phyloP scores from a whole-genome alignment of 1,140 invertebrate species.

The Neoseiulus cucumeris region DNA sequence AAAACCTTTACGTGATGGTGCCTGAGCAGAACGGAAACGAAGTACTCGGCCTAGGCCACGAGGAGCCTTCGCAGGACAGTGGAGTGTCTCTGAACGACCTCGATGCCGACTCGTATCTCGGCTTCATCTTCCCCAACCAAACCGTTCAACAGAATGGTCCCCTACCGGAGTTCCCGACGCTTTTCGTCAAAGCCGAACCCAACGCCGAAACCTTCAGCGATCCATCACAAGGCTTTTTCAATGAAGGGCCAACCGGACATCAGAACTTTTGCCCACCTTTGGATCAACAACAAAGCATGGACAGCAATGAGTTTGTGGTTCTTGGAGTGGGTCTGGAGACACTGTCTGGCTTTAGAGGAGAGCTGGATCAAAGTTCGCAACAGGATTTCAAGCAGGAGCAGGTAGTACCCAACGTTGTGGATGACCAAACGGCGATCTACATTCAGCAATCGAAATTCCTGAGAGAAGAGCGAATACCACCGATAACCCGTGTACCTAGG shows the following conservation, averaged over 20 bases:
- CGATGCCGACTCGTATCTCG: background rate
- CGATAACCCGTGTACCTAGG: background rate
- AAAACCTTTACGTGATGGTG: background rate
- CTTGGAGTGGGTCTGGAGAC: background rate
- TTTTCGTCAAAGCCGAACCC: background rate
- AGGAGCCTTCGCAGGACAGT: background rate
- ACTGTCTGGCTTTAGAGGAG: background rate
- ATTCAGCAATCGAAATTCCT: background rate
- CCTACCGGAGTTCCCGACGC: slow-evolving; percentile 2
- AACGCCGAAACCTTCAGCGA: background rate
- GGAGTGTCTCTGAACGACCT: background rate
- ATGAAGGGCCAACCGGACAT: background rate
- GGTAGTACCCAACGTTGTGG: background rate
- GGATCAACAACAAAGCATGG: background rate
- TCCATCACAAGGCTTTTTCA: background rate
- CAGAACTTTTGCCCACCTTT: background rate
- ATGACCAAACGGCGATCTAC: slow-evolving; percentile 1
- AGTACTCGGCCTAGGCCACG: background rate
- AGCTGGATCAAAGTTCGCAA: background rate
- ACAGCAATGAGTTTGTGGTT: slow-evolving; percentile 5
- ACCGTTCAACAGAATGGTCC: background rate
- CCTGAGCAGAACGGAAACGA: slow-evolving; percentile 1
- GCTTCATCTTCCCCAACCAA: background rate
- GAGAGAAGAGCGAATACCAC: background rate
- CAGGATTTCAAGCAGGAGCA: background rate